Percentiles rank a stretch among this genome's conserved stretches.
These are phyloP conservation scores for honey bee (Apis mellifera) DNA, from an alignment of 1,140 invertebrate genomes.

Conservation along the genomic window DNA sequence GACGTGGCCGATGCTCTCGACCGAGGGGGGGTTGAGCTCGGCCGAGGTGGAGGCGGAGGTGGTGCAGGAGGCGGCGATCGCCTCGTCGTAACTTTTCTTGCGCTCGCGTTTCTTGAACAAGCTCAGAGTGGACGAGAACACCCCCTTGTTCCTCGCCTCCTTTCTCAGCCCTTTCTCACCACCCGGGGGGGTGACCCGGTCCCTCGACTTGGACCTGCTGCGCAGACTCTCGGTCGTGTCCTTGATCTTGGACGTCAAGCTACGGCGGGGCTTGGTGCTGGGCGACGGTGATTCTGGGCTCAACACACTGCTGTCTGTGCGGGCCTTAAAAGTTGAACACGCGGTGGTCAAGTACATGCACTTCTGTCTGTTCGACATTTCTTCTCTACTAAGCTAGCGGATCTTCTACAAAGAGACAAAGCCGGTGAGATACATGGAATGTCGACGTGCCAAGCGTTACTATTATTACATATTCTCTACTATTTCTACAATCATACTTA, in stretches of 20 bases:
- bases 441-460: not conserved
- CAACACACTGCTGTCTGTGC: conserved; percentile 74
- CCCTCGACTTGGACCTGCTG: conserved; percentile 75
- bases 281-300: conserved; percentile 86
- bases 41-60: conserved; percentile 25
- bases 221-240: conserved; percentile 77
- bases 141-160: conserved; percentile 79
- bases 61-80: conserved; percentile 50
- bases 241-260: conserved; percentile 76
- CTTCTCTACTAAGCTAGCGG: conserved; percentile 31
- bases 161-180: conserved; percentile 76
- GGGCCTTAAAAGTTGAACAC: conserved; percentile 65
- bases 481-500: no score
- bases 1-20: conserved; percentile 78
- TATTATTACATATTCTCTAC: no score
- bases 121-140: conserved; percentile 80
- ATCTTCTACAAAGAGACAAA: conserved; percentile 48
- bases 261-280: conserved; percentile 72
- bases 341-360: conserved; percentile 41
- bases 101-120: conserved; percentile 81
- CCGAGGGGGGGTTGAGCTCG: conserved; percentile 45
- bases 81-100: conserved; percentile 77
- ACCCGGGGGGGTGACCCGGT: conserved; percentile 53
- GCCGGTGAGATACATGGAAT: conserved; percentile 7
- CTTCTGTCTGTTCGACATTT: conserved; percentile 29